A percentile compares a stretch with the other conserved stretches of the same genome.
phyloP scores from a whole-genome alignment of 2,113 vertebrate species.

The Equus przewalskii region DNA sequence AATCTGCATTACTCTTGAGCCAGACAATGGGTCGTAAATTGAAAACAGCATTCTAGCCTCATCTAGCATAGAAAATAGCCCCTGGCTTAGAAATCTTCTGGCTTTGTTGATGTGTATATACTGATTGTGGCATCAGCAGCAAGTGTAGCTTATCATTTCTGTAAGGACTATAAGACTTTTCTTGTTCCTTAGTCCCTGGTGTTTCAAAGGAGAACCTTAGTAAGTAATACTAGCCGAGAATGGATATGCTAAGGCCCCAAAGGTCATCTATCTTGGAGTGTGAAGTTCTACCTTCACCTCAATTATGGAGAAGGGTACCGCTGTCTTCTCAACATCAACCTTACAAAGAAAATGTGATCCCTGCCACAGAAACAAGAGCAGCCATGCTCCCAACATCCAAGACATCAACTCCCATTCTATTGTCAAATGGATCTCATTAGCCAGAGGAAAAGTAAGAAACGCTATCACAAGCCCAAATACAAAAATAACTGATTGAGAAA shows the following conservation, averaged over 20 bases:
- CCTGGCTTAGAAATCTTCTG: not conserved
- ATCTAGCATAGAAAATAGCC: not conserved
- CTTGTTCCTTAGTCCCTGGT: not conserved
- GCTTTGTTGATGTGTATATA: slow-evolving; percentile 63
- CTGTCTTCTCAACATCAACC: not conserved
- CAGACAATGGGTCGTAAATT: rapidly evolving
- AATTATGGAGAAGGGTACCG: not conserved
- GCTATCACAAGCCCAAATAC: not conserved
- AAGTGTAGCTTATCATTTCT: not conserved
- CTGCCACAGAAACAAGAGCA: not conserved
- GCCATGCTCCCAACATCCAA: slow-evolving; percentile 43
- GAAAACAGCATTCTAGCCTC: not conserved
- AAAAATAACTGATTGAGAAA: not conserved
- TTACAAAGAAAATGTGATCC: not conserved
- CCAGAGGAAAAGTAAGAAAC: not conserved
- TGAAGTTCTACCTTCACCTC: slow-evolving; percentile 59
- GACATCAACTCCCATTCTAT: slow-evolving; percentile 68
- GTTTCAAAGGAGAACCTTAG: not conserved
- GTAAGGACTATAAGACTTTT: slow-evolving; percentile 44
- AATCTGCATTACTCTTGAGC: slow-evolving; percentile 51
- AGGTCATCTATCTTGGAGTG: slow-evolving; percentile 57
- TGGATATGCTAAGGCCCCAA: slow-evolving; percentile 24
- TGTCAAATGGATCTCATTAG: not conserved
- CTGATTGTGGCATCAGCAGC: slow-evolving; percentile 28
- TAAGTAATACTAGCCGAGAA: slow-evolving; percentile 24